Evolutionary conservation across 30 jellyfish, hydroid and myxozoan species (phyloP), one percentile per base, ranked within the genome.

Genomic region (Aurelia sp.): DNA sequence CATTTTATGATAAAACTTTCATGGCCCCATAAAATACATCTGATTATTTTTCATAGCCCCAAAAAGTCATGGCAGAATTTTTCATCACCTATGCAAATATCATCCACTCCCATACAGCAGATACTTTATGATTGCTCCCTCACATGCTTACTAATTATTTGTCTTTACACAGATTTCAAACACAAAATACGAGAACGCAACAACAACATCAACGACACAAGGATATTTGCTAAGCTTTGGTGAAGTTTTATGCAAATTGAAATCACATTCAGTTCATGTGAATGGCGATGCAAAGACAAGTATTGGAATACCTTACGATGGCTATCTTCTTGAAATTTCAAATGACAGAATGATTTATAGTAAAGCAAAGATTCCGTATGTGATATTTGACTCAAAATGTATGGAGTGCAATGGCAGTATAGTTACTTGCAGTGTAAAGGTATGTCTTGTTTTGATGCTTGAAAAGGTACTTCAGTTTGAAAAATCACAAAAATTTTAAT

Each of bases 301-400:
- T 11, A 41, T 20, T 3, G 91, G 91, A 0, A 21, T 40, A 30
- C 92, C 97, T 4, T 33, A 72, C 9, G 96, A 78, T 74, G 97
- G 96, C 20, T 91, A 71, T 52, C 2, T 80, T 35, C 79, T 91
- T 50, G 87, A 81, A 31, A 62, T 91, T 5, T 72, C 97, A 8
- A 91, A 91, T 40, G 95, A 91, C 53, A 81, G 80, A 22, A 57
- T 0, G 58, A 71, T 15, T 20, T 91, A 41, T 71, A 67, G 91
- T 12, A 62, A 59, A 21, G 78, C 80, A 11, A 31, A 67, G 19
- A 71, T 88, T 35, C 40, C 73, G 47, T 76, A 66, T 48, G 19
- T 91, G 58, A 82, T 91, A 4, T 91, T 61, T 84, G 97, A 91
- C 59, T 91, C 96, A 30, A 83, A 91, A 62, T 91, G 97, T 58